Percentiles rank a stretch among this genome's conserved stretches.
These are phyloP conservation scores for Macaria notata DNA, from an alignment of 2,888 invertebrate species.

Conservation along the genomic window DNA sequence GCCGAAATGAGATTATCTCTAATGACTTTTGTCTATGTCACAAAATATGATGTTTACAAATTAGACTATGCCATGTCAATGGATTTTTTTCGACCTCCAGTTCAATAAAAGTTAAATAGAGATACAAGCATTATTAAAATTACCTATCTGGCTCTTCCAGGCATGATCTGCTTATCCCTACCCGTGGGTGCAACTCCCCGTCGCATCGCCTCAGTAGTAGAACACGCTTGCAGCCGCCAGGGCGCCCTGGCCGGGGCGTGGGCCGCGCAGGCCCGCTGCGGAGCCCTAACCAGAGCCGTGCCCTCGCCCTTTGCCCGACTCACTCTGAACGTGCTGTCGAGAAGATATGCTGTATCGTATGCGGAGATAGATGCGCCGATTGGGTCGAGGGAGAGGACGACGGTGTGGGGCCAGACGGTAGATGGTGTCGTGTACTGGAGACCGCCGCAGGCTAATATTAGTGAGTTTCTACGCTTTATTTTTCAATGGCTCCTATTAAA, in stretches of 20 bases:
- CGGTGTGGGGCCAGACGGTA: slow-evolving; percentile 85
- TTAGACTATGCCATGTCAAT: no score
- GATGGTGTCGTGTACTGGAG: slow-evolving; percentile 86
- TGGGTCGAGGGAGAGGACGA: slow-evolving; percentile 67
- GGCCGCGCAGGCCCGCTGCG: slow-evolving; percentile 72
- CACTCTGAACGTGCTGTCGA: slow-evolving; percentile 84
- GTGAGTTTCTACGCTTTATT: slow-evolving; percentile 68
- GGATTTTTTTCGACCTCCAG: no score
- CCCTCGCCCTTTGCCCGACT: slow-evolving; percentile 79
- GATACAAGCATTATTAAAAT: no score
- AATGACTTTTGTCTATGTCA: no score
- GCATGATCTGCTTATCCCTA: slow-evolving; percentile 85
- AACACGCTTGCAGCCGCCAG: slow-evolving; percentile 69
- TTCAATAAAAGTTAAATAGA: no score
- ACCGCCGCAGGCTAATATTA: slow-evolving; percentile 89
- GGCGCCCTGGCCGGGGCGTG: slow-evolving; percentile 77
- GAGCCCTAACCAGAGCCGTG: slow-evolving; percentile 84
- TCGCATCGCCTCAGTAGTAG: slow-evolving; percentile 59
- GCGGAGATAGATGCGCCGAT: slow-evolving; percentile 80
- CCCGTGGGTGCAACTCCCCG: slow-evolving; percentile 78
- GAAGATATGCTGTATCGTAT: slow-evolving; percentile 85
- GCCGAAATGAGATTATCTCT: no score
- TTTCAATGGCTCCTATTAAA: no score
- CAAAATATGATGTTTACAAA: no score
- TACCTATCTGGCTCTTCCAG: slow-evolving; percentile 51